Base-by-base conservation (phyloP, 2,797 vertebrate species). In the Amniataba percoides region DNA sequence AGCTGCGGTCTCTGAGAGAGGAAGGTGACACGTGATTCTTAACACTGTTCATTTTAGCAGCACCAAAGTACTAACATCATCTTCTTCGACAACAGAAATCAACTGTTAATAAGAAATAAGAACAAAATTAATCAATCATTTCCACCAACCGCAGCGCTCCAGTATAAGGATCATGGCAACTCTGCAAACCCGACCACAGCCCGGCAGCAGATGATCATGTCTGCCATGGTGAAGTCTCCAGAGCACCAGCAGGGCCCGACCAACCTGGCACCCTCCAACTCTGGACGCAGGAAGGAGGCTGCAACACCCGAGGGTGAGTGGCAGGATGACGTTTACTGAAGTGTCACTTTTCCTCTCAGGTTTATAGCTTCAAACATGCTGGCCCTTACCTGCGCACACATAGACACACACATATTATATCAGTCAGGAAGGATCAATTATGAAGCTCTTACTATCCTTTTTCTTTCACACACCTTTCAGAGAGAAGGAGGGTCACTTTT, bases 141-240 rank as follows among this genome's bases (percentile, higher is more conserved):
- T 31, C 34, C 58, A 82, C 45, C 45, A 21, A 52, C 56, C 63
- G 10, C 90, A 99, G 97, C 97, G 68, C 95, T 97, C 82, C 98
- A 99, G 92, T 97, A 97, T 82, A 99, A 99, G 90, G 98, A 99
- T 69, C 97, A 97, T 60, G 92, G 95, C 8, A 95, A 95, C 82
- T 94, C 97, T 0, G 86, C 96, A 21, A 96, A 96, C 15, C 96
- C 97, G 0, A 95, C 96, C 74, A 87, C 97, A 19, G 95, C 96
- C 2, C 94, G 98, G 80, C 98, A 99, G 93, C 98, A 99, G 94
- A 97, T 99, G 65, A 96, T 99, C 77, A 97, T 99, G 96, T 97
- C 98, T 19, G 95, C 97, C 71, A 96, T 99, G 74, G 97, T 99
- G 61, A 97, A 98, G 88, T 99, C 98, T 0, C 98, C 98, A 0